Evolutionary conservation across 2,113 vertebrate genomes (phyloP).

Genomic region (Donacobius atricapilla): DNA sequence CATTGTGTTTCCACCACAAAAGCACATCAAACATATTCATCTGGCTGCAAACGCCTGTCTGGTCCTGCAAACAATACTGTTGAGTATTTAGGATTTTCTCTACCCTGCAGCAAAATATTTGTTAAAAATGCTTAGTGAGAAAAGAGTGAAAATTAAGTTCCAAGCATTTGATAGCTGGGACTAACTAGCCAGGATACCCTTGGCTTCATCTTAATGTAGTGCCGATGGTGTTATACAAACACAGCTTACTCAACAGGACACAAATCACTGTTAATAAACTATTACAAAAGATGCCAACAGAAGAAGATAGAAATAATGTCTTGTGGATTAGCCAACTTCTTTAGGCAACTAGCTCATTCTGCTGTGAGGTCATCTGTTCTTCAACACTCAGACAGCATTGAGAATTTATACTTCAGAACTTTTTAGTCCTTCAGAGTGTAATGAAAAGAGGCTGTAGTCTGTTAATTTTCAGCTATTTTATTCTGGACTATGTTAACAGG

Average conservation of each 20-base stretch:
- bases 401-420: not conserved
- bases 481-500: constrained; percentile 18
- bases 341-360: not conserved
- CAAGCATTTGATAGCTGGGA: constrained; percentile 38
- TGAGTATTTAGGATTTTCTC: constrained; percentile 27
- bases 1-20: constrained; percentile 21
- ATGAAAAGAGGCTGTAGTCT: constrained; percentile 20
- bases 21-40: not conserved
- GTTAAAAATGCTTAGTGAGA: constrained; percentile 13
- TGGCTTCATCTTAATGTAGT: not conserved
- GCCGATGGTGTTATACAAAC: constrained; percentile 46
- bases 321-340: constrained; percentile 1
- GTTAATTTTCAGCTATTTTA: constrained; percentile 28
- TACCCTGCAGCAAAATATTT: constrained; percentile 45
- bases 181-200: constrained; percentile 11
- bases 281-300: constrained; percentile 31
- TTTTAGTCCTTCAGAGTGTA: constrained; percentile 8
- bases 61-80: constrained; percentile 31
- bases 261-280: constrained; percentile 42
- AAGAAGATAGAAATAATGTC: not conserved
- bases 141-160: constrained; percentile 47
- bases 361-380: constrained; percentile 9
- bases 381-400: not conserved
- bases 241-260: constrained; percentile 35
- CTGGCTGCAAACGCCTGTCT: constrained; percentile 38